These are phyloP conservation scores for Vulpes ferrilata DNA, from an alignment of 2,113 vertebrate genomes.

Conservation along the genomic window DNA sequence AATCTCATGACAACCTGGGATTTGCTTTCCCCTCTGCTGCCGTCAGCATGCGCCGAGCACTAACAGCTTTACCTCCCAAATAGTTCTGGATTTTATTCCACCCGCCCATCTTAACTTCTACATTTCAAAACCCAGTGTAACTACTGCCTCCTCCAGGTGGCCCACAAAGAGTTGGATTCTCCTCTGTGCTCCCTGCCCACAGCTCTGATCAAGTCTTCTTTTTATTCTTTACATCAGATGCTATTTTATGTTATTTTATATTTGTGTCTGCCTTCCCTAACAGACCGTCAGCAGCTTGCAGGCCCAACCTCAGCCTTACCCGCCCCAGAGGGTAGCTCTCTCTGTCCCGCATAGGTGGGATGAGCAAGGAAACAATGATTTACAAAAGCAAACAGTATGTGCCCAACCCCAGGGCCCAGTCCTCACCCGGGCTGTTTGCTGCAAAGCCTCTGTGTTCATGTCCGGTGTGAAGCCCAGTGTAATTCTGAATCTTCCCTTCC, in stretches of 20 bases:
- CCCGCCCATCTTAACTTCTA: too few relatives aligned
- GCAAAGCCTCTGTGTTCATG: background rate
- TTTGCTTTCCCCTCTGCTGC: background rate
- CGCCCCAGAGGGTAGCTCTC: background rate
- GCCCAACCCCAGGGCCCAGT: fast-evolving
- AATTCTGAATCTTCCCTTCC: background rate
- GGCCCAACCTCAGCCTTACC: background rate
- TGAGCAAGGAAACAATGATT: background rate
- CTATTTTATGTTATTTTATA: background rate
- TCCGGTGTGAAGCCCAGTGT: fast-evolving
- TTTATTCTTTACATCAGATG: background rate
- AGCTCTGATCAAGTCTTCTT: background rate
- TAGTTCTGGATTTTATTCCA: background rate
- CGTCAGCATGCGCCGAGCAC: background rate
- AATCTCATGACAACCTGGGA: background rate
- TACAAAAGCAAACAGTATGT: fast-evolving
- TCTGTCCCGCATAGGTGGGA: background rate
- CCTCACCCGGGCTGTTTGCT: too few relatives aligned
- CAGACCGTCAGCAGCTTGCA: background rate
- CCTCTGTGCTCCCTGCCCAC: background rate
- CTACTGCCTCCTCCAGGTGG: background rate
- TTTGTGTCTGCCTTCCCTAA: background rate
- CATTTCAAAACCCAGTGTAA: background rate
- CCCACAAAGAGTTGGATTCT: background rate
- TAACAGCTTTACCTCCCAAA: background rate